Conservation (phyloP, 2,797 vertebrate genomes). For the Lepidocolaptes lacrymiger region DNA sequence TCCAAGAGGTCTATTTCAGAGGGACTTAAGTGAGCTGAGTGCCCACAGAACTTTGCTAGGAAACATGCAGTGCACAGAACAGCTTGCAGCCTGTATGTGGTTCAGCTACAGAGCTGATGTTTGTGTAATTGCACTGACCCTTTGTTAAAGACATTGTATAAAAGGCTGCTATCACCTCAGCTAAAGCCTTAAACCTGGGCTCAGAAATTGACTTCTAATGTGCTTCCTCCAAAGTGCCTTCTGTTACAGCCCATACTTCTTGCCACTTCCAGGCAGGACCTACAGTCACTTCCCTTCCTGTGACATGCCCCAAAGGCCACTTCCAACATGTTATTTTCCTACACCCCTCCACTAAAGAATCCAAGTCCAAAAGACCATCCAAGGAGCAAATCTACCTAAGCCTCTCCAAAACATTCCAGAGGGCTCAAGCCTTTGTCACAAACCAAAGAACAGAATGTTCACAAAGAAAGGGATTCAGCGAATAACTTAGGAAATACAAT, state of each 20-base stretch:
- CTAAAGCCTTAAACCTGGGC: background rate
- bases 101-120: background rate
- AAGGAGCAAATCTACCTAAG: background rate
- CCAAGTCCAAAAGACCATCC: background rate
- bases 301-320: rapidly evolving
- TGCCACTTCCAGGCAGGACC: background rate
- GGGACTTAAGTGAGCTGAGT: background rate
- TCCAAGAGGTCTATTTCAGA: background rate
- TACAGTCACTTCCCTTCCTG: background rate
- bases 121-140: background rate
- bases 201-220: background rate
- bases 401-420: background rate
- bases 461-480: background rate
- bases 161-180: background rate
- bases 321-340: background rate
- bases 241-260: background rate
- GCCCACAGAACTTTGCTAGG: background rate
- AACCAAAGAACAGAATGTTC: background rate
- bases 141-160: background rate
- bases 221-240: background rate
- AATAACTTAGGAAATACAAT: background rate
- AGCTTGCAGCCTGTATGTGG: background rate
- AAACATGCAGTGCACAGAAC: background rate
- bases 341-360: background rate
- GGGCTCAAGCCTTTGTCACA: background rate